Conservation (phyloP, 2,113 vertebrate genomes). For the Ceyx melanurus region DNA sequence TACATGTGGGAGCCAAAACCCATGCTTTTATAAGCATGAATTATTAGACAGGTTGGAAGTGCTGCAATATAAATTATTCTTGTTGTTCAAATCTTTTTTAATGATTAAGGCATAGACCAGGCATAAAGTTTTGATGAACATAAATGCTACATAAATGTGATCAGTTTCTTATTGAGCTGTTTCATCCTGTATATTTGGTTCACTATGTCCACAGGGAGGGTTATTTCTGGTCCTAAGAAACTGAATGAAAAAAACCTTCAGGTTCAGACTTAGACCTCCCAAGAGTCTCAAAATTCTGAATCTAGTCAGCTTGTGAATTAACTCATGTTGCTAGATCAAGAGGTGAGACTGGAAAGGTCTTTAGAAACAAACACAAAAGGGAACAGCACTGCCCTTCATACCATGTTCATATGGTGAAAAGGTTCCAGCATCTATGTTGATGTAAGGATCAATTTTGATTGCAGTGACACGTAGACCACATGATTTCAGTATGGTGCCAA, state of each 20-base stretch:
- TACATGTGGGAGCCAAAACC: not conserved
- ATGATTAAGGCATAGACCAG: not conserved
- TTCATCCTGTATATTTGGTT: not conserved
- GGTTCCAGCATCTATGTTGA: slow-evolving; percentile 82
- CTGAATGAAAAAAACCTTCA: not conserved
- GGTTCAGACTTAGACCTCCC: not conserved
- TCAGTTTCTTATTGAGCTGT: not conserved
- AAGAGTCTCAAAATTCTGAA: not conserved
- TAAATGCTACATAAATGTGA: not conserved
- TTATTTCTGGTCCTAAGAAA: not conserved
- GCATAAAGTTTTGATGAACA: not conserved
- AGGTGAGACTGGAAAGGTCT: not conserved
- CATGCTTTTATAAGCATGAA: not conserved
- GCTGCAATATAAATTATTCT: not conserved
- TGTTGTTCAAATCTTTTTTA: not conserved
- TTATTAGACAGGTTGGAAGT: not conserved
- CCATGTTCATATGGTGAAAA: slow-evolving; percentile 84
- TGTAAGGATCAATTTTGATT: slow-evolving; percentile 83
- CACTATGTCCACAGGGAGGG: accelerated
- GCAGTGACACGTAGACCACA: slow-evolving; percentile 81
- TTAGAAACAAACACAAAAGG: not conserved
- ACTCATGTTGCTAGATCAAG: not conserved
- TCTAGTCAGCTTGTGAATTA: not conserved
- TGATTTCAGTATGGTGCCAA: slow-evolving; percentile 80
- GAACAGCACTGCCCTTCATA: slow-evolving; percentile 16